Evolutionary conservation across 2,113 vertebrate species (phyloP), one percentile per base, ranked within the genome.

Genomic region (Hippocampus zosterae): DNA sequence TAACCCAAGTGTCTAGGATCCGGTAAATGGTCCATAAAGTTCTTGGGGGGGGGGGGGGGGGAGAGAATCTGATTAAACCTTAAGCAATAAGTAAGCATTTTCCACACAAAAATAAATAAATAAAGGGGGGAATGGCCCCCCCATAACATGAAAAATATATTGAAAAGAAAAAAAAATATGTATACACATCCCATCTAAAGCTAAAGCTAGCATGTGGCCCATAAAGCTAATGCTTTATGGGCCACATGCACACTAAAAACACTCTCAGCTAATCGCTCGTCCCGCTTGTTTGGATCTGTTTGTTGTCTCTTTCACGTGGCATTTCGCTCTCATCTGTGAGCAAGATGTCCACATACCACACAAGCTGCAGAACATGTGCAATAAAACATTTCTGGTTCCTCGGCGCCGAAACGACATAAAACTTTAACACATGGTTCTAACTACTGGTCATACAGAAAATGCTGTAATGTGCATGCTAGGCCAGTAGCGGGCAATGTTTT

Each of bases 341-440:
- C 76, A 83, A 83, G 68, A 83, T 74, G 77, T 82, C 63, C 65
- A 68, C 65, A 52, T 13, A 71, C 79, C 83, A 40, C 83, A 73
- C 57, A 33, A 60, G 57, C 27, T 18, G 27, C 57, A 16, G 27
- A 7, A 19, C 27, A 25, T 13, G 18, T 50, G 48, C 48, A 21
- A 50, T 19, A 18, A 8, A 18, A 50, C 16, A 12, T 50, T 8
- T 19, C 48, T 50, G 18, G 2, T 3, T 23, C 4, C 27, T 27
- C 25, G 55, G 12, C 15, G 23, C 15, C 55, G 12, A 37, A 37
- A 37, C 33, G 33, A 6, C 55, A 18, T 5, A 50, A 50, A 19
- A 50, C 2, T 7, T 21, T 19, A 5, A 50, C 48, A 50, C 16
- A 50, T 50, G 15, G 48, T 50, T 18, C 48, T 11, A 53, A 23